Conservation (phyloP, 2,797 vertebrate species). For the Odontamblyopus lacepedii region DNA sequence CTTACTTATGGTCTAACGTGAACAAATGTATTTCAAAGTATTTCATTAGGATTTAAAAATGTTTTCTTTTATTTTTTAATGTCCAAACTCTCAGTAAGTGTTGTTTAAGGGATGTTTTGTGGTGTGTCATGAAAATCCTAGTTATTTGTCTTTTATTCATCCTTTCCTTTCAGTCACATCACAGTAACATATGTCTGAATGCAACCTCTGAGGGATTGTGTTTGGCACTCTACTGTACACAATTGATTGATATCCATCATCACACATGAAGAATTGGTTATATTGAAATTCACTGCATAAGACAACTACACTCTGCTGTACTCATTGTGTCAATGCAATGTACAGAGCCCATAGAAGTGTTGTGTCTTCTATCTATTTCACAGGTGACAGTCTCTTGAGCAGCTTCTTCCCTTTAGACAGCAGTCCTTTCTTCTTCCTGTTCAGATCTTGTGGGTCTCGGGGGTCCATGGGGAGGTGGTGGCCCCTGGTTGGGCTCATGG, state of each 20-base stretch:
- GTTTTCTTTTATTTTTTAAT: neutral
- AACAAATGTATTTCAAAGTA: neutral
- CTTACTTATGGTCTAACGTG: neutral
- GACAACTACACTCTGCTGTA: slow-evolving; percentile 37
- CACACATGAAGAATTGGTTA: slow-evolving; percentile 48
- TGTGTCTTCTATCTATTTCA: slow-evolving; percentile 59
- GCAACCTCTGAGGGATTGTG: slow-evolving; percentile 25
- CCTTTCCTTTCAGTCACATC: slow-evolving; percentile 60
- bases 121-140: slow-evolving; percentile 85
- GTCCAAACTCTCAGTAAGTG: neutral
- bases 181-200: slow-evolving; percentile 60
- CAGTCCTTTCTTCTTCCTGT: slow-evolving; percentile 98
- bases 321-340: slow-evolving; percentile 63
- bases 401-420: slow-evolving; percentile 98
- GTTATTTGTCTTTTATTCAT: slow-evolving; percentile 38
- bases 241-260: slow-evolving; percentile 48
- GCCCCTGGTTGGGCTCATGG: slow-evolving; percentile 71
- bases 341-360: slow-evolving; percentile 53
- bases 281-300: slow-evolving; percentile 47
- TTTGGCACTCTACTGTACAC: slow-evolving; percentile 72
- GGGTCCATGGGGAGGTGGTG: slow-evolving; percentile 49
- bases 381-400: slow-evolving; percentile 93
- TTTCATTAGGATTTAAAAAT: too few relatives aligned
- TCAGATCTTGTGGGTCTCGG: slow-evolving; percentile 82
- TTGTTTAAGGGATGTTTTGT: slow-evolving; percentile 4